Evolutionary conservation across 2,888 invertebrate species (phyloP).

Genomic region (Chrysina gloriosa): DNA sequence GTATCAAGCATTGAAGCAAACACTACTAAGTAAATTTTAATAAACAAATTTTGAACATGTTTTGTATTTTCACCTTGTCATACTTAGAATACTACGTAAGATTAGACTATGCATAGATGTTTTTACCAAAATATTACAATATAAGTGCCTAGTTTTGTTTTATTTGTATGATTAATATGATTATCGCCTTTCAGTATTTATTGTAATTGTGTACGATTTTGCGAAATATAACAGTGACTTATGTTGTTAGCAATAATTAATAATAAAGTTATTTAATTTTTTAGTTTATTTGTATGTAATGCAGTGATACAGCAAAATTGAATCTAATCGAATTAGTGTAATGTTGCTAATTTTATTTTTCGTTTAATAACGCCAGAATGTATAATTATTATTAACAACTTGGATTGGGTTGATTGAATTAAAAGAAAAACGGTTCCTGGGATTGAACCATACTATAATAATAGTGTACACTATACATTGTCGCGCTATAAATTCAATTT

Average conservation of each 20-base stretch:
- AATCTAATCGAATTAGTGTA: conserved; percentile 19
- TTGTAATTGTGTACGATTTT: conserved; percentile 42
- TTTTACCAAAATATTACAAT: conserved; percentile 44
- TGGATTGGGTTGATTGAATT: too few species aligned
- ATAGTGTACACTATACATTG: too few species aligned
- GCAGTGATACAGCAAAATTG: not conserved
- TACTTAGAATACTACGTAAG: conserved; percentile 35
- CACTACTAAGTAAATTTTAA: conserved; percentile 32
- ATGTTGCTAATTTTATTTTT: conserved; percentile 4
- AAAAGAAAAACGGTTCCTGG: too few species aligned
- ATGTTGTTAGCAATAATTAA: conserved; percentile 43
- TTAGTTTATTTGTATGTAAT: conserved; percentile 19
- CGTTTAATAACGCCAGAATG: too few species aligned
- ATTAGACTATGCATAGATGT: conserved; percentile 39
- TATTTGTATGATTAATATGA: conserved; percentile 30
- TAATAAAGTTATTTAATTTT: conserved; percentile 35
- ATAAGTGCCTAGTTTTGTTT: conserved; percentile 50
- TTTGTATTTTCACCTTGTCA: conserved; percentile 42
- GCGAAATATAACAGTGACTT: conserved; percentile 32
- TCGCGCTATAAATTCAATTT: too few species aligned
- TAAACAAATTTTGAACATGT: conserved; percentile 31
- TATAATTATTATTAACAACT: too few species aligned
- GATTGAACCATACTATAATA: too few species aligned
- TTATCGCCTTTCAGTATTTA: conserved; percentile 46
- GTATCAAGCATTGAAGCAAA: conserved; percentile 26